Conservation (phyloP, 2,113 vertebrate genomes). For the Brachyistius frenatus region DNA sequence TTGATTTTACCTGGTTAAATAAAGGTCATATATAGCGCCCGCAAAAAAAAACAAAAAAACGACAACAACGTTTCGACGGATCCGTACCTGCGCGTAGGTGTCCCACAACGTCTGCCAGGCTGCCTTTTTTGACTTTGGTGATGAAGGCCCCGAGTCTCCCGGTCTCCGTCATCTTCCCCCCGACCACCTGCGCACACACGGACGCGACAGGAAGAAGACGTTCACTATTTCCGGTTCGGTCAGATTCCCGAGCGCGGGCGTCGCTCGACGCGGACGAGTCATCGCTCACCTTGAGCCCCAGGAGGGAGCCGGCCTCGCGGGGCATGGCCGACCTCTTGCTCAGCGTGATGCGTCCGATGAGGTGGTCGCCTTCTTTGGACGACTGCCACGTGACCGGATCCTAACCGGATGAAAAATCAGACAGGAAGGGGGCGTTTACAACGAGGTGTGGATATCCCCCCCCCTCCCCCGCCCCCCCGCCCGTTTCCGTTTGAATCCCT, state of each 20-base stretch:
- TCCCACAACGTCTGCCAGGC: slow-evolving; percentile 96
- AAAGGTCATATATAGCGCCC: too few relatives aligned
- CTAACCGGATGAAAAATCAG: slow-evolving; percentile 72
- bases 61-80: not conserved
- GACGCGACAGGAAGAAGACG: not conserved
- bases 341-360: slow-evolving; percentile 97
- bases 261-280: too few relatives aligned
- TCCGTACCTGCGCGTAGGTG: slow-evolving; percentile 95
- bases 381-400: slow-evolving; percentile 99
- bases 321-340: slow-evolving; percentile 98
- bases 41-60: too few relatives aligned
- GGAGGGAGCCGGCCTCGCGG: slow-evolving; percentile 94
- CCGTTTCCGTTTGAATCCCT: too few relatives aligned
- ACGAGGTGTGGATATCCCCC: too few relatives aligned
- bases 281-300: slow-evolving; percentile 93
- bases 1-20: too few relatives aligned
- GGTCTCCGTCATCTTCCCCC: slow-evolving; percentile 96
- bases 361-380: slow-evolving; percentile 97
- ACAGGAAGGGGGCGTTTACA: not conserved
- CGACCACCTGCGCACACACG: slow-evolving; percentile 89
- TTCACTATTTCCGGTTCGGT: not conserved
- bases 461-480: too few relatives aligned
- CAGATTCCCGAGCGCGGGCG: too few relatives aligned
- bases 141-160: slow-evolving; percentile 98
- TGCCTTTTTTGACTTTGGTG: slow-evolving; percentile 99